Evolutionary conservation across 2,888 invertebrate genomes (phyloP).

Genomic region (Ichneumoninae sp.): DNA sequence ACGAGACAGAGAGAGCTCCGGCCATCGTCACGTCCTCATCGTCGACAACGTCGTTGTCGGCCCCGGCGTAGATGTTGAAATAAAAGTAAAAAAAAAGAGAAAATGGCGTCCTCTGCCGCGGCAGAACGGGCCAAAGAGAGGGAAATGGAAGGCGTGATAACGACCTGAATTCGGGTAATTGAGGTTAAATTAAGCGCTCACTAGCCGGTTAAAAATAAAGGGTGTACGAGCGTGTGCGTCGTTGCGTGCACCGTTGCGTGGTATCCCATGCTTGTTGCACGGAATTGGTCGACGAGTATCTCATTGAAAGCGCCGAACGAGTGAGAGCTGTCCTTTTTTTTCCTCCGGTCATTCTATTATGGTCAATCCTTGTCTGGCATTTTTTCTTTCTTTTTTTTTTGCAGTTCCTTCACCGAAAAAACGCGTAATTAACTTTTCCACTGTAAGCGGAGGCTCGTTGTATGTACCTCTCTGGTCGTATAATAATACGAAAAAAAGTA

Average conservation of each 20-base stretch:
- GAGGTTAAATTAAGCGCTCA: conserved; percentile 69
- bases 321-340: conserved; percentile 20
- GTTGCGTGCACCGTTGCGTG: conserved; percentile 44
- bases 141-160: conserved; percentile 59
- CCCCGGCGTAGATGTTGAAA: conserved; percentile 13
- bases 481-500: conserved; percentile 30
- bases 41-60: conserved; percentile 37
- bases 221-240: conserved; percentile 22
- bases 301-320: conserved; percentile 42
- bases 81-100: conserved; percentile 24
- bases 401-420: conserved; percentile 50
- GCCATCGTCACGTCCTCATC: conserved; percentile 54
- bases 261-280: conserved; percentile 25
- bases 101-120: conserved; percentile 20
- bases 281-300: conserved; percentile 52
- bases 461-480: not conserved
- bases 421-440: conserved; percentile 57
- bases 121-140: conserved; percentile 14
- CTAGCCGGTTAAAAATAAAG: conserved; percentile 64
- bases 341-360: conserved; percentile 47
- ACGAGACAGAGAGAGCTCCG: conserved; percentile 18
- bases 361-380: not conserved
- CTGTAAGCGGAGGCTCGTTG: not conserved
- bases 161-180: conserved; percentile 75
- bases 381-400: conserved; percentile 31